Evolutionary conservation across 2,113 vertebrate species (phyloP).

Genomic region (Oncorhynchus tshawytscha): DNA sequence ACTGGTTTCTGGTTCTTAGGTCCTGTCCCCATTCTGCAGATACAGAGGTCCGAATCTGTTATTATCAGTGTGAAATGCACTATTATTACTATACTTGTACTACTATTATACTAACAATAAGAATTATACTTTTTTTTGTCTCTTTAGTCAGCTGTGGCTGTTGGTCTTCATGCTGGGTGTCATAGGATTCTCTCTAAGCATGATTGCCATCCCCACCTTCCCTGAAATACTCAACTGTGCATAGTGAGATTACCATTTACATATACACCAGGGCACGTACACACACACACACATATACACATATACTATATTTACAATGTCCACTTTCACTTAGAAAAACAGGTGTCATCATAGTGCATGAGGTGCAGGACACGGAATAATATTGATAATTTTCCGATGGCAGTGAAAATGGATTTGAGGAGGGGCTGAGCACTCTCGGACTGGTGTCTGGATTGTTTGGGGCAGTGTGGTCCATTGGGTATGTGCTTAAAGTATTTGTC

Average conservation of each 20-base stretch:
- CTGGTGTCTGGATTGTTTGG: slow-evolving; percentile 68
- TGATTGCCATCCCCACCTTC: slow-evolving; percentile 85
- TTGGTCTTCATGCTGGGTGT: slow-evolving; percentile 81
- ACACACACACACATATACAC: neutral
- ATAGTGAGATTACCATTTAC: slow-evolving; percentile 78
- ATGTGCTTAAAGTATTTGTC: slow-evolving; percentile 22
- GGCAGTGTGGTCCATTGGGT: slow-evolving; percentile 75
- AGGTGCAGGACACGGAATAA: neutral
- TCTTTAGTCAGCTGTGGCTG: slow-evolving; percentile 88
- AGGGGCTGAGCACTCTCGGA: slow-evolving; percentile 73
- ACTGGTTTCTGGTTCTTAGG: slow-evolving; percentile 83
- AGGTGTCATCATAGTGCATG: neutral
- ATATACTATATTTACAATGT: neutral
- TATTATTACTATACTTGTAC: neutral
- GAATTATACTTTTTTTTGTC: slow-evolving; percentile 2
- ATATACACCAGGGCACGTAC: neutral
- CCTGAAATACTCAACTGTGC: slow-evolving; percentile 86
- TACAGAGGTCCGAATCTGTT: slow-evolving; percentile 74
- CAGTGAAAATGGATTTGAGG: slow-evolving; percentile 73
- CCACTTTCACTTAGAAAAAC: neutral
- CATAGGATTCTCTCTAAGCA: slow-evolving; percentile 84
- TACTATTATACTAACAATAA: neutral
- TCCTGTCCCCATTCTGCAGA: slow-evolving; percentile 83
- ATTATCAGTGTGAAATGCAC: neutral
- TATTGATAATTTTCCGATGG: slow-evolving; percentile 5